These are phyloP conservation scores for Cydia amplana DNA, from an alignment of 1,140 invertebrate genomes.

Conservation along the genomic window DNA sequence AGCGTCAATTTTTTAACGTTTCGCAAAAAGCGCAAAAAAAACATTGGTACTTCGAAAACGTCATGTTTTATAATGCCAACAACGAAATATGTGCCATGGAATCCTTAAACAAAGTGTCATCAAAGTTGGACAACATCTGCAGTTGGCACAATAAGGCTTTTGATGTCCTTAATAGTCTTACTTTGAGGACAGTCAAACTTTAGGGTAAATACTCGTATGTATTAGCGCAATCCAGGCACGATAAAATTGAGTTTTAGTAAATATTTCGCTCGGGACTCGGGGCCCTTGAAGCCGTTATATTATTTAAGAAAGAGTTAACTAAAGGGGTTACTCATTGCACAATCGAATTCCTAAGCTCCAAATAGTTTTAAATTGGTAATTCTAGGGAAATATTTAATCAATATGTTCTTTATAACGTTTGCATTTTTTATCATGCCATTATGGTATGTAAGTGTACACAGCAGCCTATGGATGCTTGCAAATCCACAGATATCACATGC, in stretches of 20 bases:
- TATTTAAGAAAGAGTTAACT: not conserved
- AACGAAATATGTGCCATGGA: not conserved
- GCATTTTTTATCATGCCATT: too few relatives aligned
- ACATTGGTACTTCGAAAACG: too few relatives aligned
- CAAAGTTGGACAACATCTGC: conserved; percentile 22
- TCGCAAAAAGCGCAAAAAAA: too few relatives aligned
- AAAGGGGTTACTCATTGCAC: not conserved
- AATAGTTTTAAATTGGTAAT: too few relatives aligned
- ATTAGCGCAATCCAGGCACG: conserved; percentile 13
- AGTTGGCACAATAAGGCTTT: conserved; percentile 20
- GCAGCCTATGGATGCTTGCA: too few relatives aligned
- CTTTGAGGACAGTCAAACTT: conserved; percentile 15
- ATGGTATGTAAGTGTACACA: too few relatives aligned
- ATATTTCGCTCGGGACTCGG: not conserved
- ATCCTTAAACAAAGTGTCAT: not conserved
- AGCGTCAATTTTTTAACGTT: too few relatives aligned
- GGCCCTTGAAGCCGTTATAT: not conserved
- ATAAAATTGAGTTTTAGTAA: conserved; percentile 1
- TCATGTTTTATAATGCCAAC: not conserved
- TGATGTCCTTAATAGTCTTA: not conserved
- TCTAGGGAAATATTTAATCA: too few relatives aligned
- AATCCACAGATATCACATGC: too few relatives aligned
- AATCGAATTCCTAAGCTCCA: too few relatives aligned
- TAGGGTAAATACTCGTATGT: conserved; percentile 26
- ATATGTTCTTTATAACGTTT: too few relatives aligned